Percentiles rank a stretch among this genome's conserved stretches.
Evolutionary conservation across 2,113 vertebrate genomes (phyloP).

Genomic region (Cryptomyrus ogoouensis): DNA sequence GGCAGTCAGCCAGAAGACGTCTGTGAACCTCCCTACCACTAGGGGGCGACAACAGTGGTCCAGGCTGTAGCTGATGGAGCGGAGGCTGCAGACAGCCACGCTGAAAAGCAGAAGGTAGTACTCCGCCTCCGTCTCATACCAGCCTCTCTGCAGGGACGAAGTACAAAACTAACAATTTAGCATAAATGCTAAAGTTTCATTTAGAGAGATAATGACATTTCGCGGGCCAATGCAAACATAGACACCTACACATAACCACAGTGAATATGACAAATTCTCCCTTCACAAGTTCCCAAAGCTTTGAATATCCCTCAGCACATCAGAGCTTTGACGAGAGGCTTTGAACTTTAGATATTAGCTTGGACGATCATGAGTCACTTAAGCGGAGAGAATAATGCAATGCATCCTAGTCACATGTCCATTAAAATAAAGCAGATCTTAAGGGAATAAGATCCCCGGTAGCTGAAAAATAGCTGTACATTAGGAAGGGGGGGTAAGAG

Average conservation of each 20-base stretch:
- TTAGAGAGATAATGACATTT: not conserved
- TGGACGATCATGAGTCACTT: not conserved
- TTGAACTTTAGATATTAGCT: not conserved
- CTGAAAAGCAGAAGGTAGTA: conserved; percentile 87
- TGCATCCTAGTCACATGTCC: not conserved
- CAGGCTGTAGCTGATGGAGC: conserved; percentile 79
- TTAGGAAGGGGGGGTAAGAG: not conserved
- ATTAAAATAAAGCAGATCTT: not conserved
- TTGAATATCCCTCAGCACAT: not conserved
- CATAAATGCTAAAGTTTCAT: not conserved
- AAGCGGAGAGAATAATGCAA: not conserved
- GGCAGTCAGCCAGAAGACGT: conserved; percentile 73
- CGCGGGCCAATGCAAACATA: not conserved
- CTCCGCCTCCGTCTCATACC: conserved; percentile 79
- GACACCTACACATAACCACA: not conserved
- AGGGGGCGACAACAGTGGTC: conserved; percentile 72
- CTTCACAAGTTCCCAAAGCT: not conserved
- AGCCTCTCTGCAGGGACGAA: conserved; percentile 68
- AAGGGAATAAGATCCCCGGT: not conserved
- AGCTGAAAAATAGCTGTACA: not conserved
- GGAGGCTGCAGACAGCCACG: conserved; percentile 79
- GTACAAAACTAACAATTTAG: conserved; percentile 9
- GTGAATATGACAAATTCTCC: not conserved
- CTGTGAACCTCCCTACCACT: conserved; percentile 39
- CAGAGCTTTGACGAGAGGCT: not conserved